Base-by-base conservation (phyloP, 1,140 invertebrate genomes). In the Nylanderia fulva region DNA sequence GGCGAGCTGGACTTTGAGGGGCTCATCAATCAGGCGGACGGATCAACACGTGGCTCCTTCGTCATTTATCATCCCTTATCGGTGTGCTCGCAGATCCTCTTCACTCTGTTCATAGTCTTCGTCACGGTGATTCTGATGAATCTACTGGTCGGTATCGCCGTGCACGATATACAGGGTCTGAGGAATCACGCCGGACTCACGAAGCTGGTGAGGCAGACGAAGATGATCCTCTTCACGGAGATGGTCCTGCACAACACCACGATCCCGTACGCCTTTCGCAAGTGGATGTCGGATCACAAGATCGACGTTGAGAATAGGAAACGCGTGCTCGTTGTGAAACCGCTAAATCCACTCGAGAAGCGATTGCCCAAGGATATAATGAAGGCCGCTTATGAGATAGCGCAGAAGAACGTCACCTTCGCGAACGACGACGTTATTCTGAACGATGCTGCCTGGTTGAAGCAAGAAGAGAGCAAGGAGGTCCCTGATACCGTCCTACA, bases 61-160 rank as follows among this genome's bases (percentile, higher is more conserved):
- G 89, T 94, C 9, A 91, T 95, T 56, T 94, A 95, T 76, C 93
- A 94, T 86, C 93, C 94, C 0, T 68, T 95, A 0, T 96, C 96
- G 6, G 92, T 96, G 2, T 96, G 96, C 45, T 95, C 96, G 0
- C 96, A 97, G 88, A 93, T 96, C 2, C 95, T 96, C 9, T 96
- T 96, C 85, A 95, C 95, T 4, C 86, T 96, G 0, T 97, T 97
- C 85, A 95, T 97, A 15, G 95, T 97, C 48, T 96, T 97, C 88
- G 96, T 97, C 7, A 96, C 96, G 3, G 96, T 97, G 18, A 96
- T 97, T 21, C 88, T 97, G 1, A 97, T 97, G 96, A 97, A 97
- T 92, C 86, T 97, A 0, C 91, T 97, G 0, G 96, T 97, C n/a
- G 96, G 96, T 87, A 96, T 97, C 82, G 96, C 96, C 5, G 96